Conservation (phyloP, 2,888 invertebrate species). For the Callyntrura sp. region DNA sequence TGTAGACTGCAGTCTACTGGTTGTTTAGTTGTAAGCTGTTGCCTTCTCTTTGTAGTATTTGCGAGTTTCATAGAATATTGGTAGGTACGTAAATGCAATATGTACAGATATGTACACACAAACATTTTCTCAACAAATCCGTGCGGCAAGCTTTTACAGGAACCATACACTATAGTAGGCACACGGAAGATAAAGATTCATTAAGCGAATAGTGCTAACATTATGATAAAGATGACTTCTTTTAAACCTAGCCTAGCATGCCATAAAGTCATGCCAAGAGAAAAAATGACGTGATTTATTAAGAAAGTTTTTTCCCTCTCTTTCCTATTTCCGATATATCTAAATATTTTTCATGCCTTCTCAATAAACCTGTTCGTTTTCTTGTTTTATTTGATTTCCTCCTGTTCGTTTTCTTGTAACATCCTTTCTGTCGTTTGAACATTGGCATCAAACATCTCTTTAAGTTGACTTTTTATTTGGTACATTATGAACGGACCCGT, state of each 20-base stretch:
- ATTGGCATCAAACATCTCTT: background rate
- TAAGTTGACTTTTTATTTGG: background rate
- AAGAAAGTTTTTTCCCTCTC: conserved; percentile 15
- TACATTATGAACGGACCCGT: background rate
- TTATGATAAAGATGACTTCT: conserved; percentile 73
- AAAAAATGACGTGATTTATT: conserved; percentile 57
- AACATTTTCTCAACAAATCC: background rate
- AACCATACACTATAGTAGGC: conserved; percentile 16
- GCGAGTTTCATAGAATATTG: background rate
- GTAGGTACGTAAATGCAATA: background rate
- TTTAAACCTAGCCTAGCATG: conserved; percentile 19
- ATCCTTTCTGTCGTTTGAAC: background rate
- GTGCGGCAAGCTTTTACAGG: background rate
- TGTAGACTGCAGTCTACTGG: too few species aligned
- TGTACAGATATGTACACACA: background rate
- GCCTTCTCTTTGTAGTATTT: background rate
- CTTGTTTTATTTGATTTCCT: background rate
- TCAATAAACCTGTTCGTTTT: conserved; percentile 42
- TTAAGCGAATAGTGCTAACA: conserved; percentile 77
- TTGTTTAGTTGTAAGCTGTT: background rate
- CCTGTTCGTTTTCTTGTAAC: background rate
- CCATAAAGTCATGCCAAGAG: conserved; percentile 24
- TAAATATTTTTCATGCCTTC: background rate
- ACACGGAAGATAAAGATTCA: conserved; percentile 72
- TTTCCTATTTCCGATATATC: conserved; percentile 14